Evolutionary conservation across 2,113 vertebrate species (phyloP).

Genomic region (Acrocephalus kingi): DNA sequence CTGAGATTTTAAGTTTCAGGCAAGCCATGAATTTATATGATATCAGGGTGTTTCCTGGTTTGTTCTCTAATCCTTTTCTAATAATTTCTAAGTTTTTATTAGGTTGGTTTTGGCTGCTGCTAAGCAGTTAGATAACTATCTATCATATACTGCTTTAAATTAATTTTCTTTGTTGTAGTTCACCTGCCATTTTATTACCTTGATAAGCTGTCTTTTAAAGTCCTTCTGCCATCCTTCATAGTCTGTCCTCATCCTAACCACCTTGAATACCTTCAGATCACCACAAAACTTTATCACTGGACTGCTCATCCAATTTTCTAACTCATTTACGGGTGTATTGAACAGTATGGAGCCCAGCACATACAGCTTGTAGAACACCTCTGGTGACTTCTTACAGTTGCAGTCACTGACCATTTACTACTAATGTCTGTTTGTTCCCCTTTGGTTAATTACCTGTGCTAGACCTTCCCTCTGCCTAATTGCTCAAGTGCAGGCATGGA

Average conservation of each 20-base stretch:
- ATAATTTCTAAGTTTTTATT: neutral
- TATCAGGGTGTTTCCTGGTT: neutral
- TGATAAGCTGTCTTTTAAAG: neutral
- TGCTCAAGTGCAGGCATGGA: neutral
- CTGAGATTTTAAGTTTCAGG: neutral
- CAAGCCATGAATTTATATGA: neutral
- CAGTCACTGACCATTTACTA: neutral
- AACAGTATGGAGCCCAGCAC: neutral
- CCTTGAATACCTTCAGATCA: neutral
- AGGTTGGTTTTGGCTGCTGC: neutral
- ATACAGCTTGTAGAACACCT: neutral
- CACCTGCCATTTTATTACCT: constrained; percentile 14
- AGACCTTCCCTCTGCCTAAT: neutral
- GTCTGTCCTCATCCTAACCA: neutral
- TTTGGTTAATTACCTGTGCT: neutral
- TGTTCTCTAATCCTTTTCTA: neutral
- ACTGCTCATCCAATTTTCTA: neutral
- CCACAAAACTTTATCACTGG: neutral
- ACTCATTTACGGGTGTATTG: neutral
- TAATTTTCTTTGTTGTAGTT: neutral
- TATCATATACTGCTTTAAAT: neutral
- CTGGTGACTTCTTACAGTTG: neutral
- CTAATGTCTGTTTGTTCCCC: neutral
- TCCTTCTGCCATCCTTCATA: constrained; percentile 4
- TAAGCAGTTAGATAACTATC: neutral